Evolutionary conservation across 2,888 invertebrate genomes (phyloP), one percentile per base, ranked within the genome.

Genomic region (Cantharis rufa): DNA sequence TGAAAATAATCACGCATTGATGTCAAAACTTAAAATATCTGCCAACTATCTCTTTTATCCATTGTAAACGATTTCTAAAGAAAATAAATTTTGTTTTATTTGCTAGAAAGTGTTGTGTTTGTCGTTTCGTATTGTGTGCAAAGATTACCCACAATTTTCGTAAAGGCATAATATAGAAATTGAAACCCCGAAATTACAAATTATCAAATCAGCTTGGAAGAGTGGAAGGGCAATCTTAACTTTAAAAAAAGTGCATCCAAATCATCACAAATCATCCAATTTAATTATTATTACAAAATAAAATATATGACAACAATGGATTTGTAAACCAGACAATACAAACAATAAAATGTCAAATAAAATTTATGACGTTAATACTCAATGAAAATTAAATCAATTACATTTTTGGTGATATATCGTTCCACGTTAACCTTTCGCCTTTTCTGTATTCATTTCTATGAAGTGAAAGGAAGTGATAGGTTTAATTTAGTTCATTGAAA

Each of bases 391-490:
- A 66, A 66, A 66, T 66, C 24, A 24, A n/a, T 21, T 21, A n/a
- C 48, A 66, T 66, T 21, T 66, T 66, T 63, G 64, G 64, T 66
- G 64, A 66, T 24, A 66, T 66, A 66, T 66, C 24, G 16, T 66
- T 66, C 10, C 10, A 21, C 7, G 18, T 66, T 66, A 15, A 66
- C 64, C 64, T 66, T 66, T 66, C 10, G 21, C 64, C 15, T 66
- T 66, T 11, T 16, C 16, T 13, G 21, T n/a, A 64, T 64, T 18
- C 64, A 5, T 64, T 64, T 64, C 64, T 66, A 66, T 66, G 24
- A 66, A 66, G 64, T 66, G 64, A 66, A 66, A 66, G 64, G 64
- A 66, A 66, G 64, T 66, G 64, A 66, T 66, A 66, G 64, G 64
- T 66, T 66, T 66, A 66, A 66, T 66, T 21, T 66, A 66, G 64